Evolutionary conservation across 2,888 invertebrate genomes (phyloP), one percentile per base, ranked within the genome.

Genomic region (Alviniconcha strummeri): DNA sequence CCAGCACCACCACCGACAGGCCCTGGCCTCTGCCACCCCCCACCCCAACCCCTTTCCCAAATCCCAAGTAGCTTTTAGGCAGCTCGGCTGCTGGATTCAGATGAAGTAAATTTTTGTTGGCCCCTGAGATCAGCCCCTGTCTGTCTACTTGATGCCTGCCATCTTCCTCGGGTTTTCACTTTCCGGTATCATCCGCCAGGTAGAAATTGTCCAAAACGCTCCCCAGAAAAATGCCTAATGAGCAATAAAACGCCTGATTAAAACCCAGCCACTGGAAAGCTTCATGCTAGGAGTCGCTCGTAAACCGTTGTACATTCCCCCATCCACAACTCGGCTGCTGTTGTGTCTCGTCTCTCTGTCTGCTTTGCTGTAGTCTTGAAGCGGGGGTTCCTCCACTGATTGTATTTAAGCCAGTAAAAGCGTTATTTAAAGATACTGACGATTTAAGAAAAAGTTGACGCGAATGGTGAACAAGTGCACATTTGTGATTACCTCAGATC

Each of bases 221-320:
- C 19, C 52, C 67, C 76, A 4, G 52, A 19, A 76, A 76, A 76
- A 64, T 11, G 60, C 76, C 82, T 82, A 82, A 82, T 82, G 82
- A 82, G 82, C 82, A 82, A 77, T 82, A 82, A 82, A 82, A 82
- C 77, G 82, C 82, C 82, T 77, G 77, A 82, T 82, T 69, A 76
- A 76, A 82, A 82, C 69, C 55, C 77, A 60, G 77, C 82, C 76
- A 77, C 82, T 69, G 82, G 77, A 82, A 82, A 77, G 19, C 13
- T 54, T n/a, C 69, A n/a, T 19, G 15, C 5, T 76, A 17, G 11
- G 6, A 54, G 17, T 52, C 69, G n/a, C 69, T 80, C 80, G 60
- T 79, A 64, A 60, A 56, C 60, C 60, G 60, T 13, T 60, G 8
- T 60, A 13, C 60, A 60, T 60, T 60, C 60, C 60, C 60, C 60